A percentile compares a stretch with the other conserved stretches of the same genome.
phyloP scores from a whole-genome alignment of 64 coral and sea anemone genomes.

The Orbicella faveolata region DNA sequence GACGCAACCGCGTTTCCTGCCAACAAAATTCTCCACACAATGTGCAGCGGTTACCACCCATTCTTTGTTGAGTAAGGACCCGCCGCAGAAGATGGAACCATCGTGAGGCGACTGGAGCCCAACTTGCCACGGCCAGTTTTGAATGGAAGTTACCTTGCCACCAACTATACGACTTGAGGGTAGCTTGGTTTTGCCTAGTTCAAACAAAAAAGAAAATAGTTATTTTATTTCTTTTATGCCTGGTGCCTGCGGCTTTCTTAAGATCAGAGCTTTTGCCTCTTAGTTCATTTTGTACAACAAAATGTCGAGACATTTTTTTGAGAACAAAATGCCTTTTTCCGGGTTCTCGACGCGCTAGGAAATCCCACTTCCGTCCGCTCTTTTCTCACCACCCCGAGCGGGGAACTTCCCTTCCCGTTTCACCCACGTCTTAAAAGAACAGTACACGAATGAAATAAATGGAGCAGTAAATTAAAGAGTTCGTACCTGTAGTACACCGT shows the following conservation, averaged over 20 bases:
- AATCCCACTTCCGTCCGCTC: no score
- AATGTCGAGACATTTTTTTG: no score
- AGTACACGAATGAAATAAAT: no score
- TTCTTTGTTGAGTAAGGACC: conserved; percentile 57
- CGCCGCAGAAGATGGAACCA: conserved; percentile 54
- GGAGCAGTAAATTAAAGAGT: neutral
- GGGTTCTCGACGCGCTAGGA: no score
- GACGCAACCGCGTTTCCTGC: neutral
- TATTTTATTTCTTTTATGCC: no score
- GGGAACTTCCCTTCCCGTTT: no score
- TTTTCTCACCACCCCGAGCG: no score
- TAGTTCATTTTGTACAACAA: no score
- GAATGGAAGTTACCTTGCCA: conserved; percentile 44
- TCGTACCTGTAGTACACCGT: conserved; percentile 45
- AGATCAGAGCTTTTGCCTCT: no score
- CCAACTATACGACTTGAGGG: conserved; percentile 49
- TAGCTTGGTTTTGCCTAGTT: neutral
- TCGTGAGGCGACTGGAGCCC: conserved; percentile 32
- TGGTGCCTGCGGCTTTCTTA: no score
- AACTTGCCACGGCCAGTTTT: conserved; percentile 75
- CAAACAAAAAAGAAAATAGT: neutral
- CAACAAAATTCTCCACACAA: conserved; percentile 30
- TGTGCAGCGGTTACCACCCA: conserved; percentile 76
- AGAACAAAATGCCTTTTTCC: no score
- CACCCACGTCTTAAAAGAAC: no score